Percentiles rank a stretch among this genome's conserved stretches.
These are phyloP conservation scores for Panthera tigris DNA, from an alignment of 2,113 vertebrate species.

Conservation along the genomic window DNA sequence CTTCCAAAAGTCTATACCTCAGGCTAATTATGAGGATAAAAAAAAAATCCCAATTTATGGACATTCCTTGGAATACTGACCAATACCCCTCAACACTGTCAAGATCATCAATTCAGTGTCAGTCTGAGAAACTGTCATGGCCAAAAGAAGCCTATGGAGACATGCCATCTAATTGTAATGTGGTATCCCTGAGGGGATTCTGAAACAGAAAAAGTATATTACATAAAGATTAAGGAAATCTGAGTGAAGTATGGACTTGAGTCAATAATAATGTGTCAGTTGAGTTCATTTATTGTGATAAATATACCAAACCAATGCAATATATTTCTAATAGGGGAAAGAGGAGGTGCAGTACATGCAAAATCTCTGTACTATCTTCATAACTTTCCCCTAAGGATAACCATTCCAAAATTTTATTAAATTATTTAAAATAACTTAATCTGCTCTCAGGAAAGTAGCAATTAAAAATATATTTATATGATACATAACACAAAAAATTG, in stretches of 20 bases:
- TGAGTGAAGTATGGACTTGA: background rate
- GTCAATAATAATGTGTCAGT: background rate
- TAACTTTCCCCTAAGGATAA: background rate
- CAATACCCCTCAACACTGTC: background rate
- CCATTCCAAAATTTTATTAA: background rate
- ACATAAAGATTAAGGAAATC: background rate
- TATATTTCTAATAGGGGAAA: background rate
- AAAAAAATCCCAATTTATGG: background rate
- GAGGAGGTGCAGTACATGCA: background rate
- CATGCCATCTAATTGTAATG: background rate
- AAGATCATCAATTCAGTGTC: background rate
- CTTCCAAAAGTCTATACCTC: background rate
- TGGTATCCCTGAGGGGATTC: background rate
- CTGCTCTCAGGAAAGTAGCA: background rate
- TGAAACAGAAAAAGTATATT: background rate
- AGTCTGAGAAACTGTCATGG: background rate
- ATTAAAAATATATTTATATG: background rate
- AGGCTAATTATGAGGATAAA: background rate
- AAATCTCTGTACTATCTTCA: background rate
- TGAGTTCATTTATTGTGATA: background rate
- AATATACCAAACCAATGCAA: background rate
- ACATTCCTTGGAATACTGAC: background rate
- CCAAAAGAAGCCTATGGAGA: background rate
- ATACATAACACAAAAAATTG: background rate
- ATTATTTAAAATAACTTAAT: background rate